These are phyloP conservation scores for Galagoides demidoff DNA, from an alignment of 2,797 vertebrate genomes.

Conservation along the genomic window DNA sequence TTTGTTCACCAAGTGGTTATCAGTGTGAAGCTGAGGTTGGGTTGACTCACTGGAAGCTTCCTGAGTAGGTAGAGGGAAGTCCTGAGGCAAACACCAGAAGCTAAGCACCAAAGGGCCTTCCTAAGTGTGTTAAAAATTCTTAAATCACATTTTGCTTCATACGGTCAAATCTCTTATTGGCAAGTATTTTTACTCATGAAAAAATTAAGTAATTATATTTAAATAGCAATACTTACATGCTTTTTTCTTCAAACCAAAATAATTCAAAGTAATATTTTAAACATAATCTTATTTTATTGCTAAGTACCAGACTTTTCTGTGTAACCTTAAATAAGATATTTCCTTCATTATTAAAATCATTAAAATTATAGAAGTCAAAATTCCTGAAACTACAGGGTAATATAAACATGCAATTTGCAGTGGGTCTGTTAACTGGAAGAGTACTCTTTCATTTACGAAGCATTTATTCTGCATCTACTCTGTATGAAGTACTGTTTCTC, in stretches of 20 bases:
- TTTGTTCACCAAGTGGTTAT: not conserved
- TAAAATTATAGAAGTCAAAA: not conserved
- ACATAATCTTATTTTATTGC: constrained; percentile 5
- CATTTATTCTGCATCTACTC: not conserved
- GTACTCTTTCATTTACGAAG: not conserved
- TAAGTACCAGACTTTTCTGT: not conserved
- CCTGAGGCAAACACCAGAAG: not conserved
- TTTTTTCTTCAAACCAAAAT: not conserved
- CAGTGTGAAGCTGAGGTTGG: not conserved
- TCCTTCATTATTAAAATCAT: constrained; percentile 36
- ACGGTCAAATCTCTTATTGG: not conserved
- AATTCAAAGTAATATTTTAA: not conserved
- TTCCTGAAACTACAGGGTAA: not conserved
- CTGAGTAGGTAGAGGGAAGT: not conserved
- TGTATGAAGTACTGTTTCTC: not conserved
- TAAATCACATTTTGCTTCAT: not conserved
- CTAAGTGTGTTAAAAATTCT: not conserved
- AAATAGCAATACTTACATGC: not conserved
- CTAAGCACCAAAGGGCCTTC: not conserved
- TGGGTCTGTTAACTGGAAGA: not conserved
- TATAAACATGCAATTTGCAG: not conserved
- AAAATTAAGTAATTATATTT: not conserved
- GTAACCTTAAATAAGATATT: not conserved
- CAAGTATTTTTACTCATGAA: not conserved
- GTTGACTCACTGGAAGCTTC: not conserved